Evolutionary conservation across 1,140 invertebrate species (phyloP), one percentile per base, ranked within the genome.

Genomic region (Amyelois transitella): DNA sequence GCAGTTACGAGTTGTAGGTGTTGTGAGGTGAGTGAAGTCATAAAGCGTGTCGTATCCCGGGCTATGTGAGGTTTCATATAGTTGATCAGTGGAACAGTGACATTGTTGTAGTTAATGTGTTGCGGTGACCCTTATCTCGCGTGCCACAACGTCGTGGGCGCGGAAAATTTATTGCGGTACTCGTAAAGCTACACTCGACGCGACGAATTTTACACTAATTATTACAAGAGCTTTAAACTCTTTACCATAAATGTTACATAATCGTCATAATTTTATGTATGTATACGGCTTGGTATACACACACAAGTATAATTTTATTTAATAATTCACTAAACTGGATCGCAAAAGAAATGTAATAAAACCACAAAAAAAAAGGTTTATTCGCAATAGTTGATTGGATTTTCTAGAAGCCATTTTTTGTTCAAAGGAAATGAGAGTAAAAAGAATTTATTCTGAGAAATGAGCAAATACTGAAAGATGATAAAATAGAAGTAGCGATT

Each of bases 81-180:
- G 60, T 59, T 63, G 66, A 68, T 68, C 60, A 60, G 54, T 45
- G 58, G 20, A 62, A 55, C 43, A 58, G 64, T 67, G 70, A 69
- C 57, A 66, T 59, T 55, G 66, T 66, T 59, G 58, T 60, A 64
- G 53, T 75, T 71, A 75, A 78, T 71, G 72, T 67, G 72, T 73
- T 69, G 71, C 63, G 78, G 72, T 74, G 78, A 74, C 73, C 77
- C 78, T 85, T 83, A 85, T 83, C 78, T 86, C 58, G 64, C 62
- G 58, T 69, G 67, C 60, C 75, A 60, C 66, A 72, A 62, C 64
- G 61, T 72, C 67, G 71, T 69, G 69, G 69, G 68, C 66, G 71
- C 62, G 66, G 58, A 60, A 69, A 66, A 81, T 81, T 82, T 80
- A 82, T 76, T 80, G 71, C 75, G 64, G 74, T 59, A 72, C 71